A percentile compares a stretch with the other conserved stretches of the same genome.
Evolutionary conservation across 1,140 invertebrate genomes (phyloP).

Genomic region (Tribolium madens): DNA sequence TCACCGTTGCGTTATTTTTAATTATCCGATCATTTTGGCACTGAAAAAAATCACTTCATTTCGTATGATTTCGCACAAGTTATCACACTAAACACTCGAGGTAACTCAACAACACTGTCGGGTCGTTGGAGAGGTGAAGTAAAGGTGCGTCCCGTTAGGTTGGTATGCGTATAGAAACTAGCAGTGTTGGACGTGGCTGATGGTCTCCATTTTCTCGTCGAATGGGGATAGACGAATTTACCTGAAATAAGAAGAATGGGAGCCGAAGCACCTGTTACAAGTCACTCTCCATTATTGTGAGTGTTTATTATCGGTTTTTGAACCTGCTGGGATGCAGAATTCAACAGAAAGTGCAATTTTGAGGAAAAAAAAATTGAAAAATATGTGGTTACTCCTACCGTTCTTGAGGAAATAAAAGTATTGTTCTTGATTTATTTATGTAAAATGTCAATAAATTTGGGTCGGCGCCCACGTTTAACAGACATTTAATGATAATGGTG

Average conservation of each 20-base stretch:
- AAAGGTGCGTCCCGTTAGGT: constrained; percentile 61
- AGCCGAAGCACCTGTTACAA: constrained; percentile 27
- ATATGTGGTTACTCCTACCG: too few relatives aligned
- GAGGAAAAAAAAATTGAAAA: too few relatives aligned
- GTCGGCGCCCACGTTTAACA: constrained; percentile 17
- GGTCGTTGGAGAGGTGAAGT: constrained; percentile 56
- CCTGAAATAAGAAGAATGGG: constrained; percentile 24
- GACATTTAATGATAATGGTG: constrained; percentile 19
- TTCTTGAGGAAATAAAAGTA: too few relatives aligned
- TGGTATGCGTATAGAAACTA: constrained; percentile 52
- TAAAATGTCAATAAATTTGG: constrained; percentile 27
- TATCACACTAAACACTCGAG: constrained; percentile 46
- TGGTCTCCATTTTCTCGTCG: constrained; percentile 23
- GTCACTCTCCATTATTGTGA: constrained; percentile 26
- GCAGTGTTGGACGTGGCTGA: constrained; percentile 18
- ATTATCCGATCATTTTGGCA: constrained; percentile 26
- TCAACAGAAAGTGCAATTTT: neutral
- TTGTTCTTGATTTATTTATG: neutral
- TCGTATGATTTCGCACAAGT: constrained; percentile 12
- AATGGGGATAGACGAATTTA: constrained; percentile 24
- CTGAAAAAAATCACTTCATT: neutral
- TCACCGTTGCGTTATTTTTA: constrained; percentile 8
- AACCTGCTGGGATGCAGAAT: neutral
- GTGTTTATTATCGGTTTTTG: constrained; percentile 1
- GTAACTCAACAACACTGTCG: constrained; percentile 52